These are phyloP conservation scores for Podotricha telesiphe DNA, from an alignment of 2,888 invertebrate genomes.

Conservation along the genomic window DNA sequence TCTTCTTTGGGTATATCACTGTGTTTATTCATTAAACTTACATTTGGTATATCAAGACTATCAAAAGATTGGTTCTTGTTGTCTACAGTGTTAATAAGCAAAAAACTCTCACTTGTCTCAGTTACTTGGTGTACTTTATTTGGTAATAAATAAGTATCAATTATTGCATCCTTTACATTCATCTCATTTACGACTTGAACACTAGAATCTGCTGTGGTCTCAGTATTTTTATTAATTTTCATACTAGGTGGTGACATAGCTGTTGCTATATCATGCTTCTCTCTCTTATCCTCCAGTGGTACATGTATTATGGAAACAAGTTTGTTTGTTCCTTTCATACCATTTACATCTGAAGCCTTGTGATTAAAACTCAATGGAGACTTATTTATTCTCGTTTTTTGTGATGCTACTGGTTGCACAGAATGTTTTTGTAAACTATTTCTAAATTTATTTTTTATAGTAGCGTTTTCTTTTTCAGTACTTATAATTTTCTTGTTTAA, in stretches of 20 bases:
- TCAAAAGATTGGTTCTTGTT: constrained; percentile 61
- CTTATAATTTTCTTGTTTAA: constrained; percentile 56
- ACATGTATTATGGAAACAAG: constrained; percentile 59
- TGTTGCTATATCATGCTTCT: constrained; percentile 43
- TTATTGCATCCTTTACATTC: constrained; percentile 51
- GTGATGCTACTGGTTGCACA: constrained; percentile 48
- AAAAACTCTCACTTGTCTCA: constrained; percentile 54
- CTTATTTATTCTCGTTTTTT: constrained; percentile 47
- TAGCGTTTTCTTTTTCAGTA: constrained; percentile 54
- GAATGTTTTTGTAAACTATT: constrained; percentile 47
- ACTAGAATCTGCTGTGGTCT: constrained; percentile 47
- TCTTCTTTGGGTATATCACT: constrained; percentile 57
- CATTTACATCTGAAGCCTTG: constrained; percentile 51
- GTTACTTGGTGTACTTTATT: constrained; percentile 54
- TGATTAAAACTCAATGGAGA: constrained; percentile 45
- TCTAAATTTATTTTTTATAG: constrained; percentile 53
- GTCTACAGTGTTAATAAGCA: constrained; percentile 50
- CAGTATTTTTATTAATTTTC: constrained; percentile 35
- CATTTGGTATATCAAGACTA: constrained; percentile 74
- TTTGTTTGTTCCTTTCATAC: constrained; percentile 52
- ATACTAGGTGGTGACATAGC: constrained; percentile 34
- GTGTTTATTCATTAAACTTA: constrained; percentile 68
- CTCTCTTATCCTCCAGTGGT: constrained; percentile 57
- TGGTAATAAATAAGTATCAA: constrained; percentile 55
- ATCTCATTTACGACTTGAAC: constrained; percentile 51